These are phyloP conservation scores for Margarornis squamiger DNA, from an alignment of 2,797 vertebrate genomes.

Conservation along the genomic window DNA sequence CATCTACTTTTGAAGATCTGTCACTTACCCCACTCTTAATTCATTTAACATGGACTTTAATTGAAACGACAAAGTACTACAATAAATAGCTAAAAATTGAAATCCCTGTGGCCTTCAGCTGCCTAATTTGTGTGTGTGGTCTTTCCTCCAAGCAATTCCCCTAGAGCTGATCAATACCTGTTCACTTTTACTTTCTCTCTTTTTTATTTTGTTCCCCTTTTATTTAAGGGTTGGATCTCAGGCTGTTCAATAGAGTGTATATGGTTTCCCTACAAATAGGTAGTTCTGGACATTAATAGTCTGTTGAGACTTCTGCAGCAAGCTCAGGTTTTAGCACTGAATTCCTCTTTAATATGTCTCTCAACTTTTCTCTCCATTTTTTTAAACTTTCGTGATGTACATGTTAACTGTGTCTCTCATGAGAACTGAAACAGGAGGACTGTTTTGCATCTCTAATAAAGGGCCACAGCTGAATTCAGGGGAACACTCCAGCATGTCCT, in stretches of 20 bases:
- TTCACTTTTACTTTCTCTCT: neutral
- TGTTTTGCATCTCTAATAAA: neutral
- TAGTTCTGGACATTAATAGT: neutral
- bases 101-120: neutral
- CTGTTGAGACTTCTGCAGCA: neutral
- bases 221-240: neutral
- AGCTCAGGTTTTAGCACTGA: neutral
- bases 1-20: neutral
- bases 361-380: neutral
- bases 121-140: neutral
- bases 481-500: neutral
- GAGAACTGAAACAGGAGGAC: neutral
- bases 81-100: neutral
- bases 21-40: neutral
- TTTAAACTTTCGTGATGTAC: neutral
- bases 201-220: neutral
- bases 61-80: neutral
- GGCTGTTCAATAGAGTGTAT: fast-evolving
- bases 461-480: neutral
- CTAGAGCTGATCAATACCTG: neutral
- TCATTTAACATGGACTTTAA: neutral
- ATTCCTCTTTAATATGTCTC: neutral
- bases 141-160: neutral
- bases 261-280: neutral
- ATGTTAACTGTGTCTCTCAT: neutral